phyloP scores from a whole-genome alignment of 2,113 vertebrate species.

The Alligator sinensis region DNA sequence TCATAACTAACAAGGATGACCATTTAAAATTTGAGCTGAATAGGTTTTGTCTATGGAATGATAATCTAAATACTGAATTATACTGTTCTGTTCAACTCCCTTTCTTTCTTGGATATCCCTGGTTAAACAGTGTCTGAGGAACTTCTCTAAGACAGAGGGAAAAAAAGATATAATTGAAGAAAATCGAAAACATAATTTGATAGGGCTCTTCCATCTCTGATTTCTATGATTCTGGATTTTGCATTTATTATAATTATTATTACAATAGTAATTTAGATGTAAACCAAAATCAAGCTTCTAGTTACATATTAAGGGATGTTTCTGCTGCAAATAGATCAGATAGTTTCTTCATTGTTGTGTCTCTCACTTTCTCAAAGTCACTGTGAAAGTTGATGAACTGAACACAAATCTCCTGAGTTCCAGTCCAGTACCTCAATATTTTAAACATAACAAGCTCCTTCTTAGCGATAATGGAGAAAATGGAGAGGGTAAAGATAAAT shows the following conservation, averaged over 20 bases:
- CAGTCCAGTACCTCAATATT: accelerated
- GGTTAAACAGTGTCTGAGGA: accelerated
- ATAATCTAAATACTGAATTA: background rate
- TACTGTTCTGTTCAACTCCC: background rate
- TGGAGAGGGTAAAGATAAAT: background rate
- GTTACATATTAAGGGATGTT: background rate
- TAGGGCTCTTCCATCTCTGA: background rate
- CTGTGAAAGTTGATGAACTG: background rate
- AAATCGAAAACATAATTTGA: background rate
- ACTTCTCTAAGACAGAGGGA: background rate
- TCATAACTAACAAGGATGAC: background rate
- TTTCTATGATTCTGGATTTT: background rate
- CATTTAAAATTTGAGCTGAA: background rate
- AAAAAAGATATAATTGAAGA: background rate
- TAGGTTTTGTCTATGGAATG: background rate
- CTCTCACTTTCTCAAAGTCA: background rate
- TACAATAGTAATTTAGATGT: background rate
- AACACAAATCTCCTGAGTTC: background rate
- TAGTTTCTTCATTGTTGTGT: no score
- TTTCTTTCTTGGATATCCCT: no score
- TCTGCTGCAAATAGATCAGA: background rate
- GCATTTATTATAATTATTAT: background rate
- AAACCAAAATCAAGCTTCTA: background rate
- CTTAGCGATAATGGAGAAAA: background rate
- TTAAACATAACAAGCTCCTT: background rate